phyloP scores from a whole-genome alignment of 1,140 invertebrate species.

The Heliconius himera region DNA sequence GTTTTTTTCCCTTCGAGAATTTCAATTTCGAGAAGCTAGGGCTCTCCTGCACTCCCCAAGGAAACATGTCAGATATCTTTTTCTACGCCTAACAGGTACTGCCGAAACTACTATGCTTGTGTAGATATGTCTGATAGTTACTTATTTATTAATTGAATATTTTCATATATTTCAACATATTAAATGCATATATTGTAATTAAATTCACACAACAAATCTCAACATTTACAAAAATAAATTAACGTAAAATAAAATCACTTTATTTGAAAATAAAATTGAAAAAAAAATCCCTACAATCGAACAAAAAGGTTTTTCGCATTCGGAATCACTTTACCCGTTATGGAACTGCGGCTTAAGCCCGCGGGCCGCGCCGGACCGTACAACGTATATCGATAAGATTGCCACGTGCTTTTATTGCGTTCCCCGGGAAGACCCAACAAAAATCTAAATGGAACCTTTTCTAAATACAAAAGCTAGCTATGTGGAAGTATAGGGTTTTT shows the following conservation, averaged over 20 bases:
- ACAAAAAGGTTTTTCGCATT: slow-evolving; percentile 32
- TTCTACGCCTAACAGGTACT: no score
- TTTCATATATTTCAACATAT: no score
- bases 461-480: slow-evolving; percentile 33
- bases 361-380: slow-evolving; percentile 45
- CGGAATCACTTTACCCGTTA: slow-evolving; percentile 33
- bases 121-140: no score
- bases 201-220: neutral
- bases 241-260: neutral
- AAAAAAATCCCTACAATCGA: neutral
- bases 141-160: no score
- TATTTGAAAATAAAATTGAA: neutral
- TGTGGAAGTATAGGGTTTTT: slow-evolving; percentile 20
- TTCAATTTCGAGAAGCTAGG: no score
- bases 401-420: slow-evolving; percentile 67
- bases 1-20: no score
- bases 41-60: no score
- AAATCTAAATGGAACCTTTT: slow-evolving; percentile 57
- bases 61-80: no score
- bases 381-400: slow-evolving; percentile 70
- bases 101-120: no score
- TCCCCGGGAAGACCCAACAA: slow-evolving; percentile 45
- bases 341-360: slow-evolving; percentile 45
- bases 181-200: neutral
- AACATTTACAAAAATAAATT: neutral